Evolutionary conservation across 2,888 invertebrate species (phyloP).

Genomic region (Rhagium mordax): DNA sequence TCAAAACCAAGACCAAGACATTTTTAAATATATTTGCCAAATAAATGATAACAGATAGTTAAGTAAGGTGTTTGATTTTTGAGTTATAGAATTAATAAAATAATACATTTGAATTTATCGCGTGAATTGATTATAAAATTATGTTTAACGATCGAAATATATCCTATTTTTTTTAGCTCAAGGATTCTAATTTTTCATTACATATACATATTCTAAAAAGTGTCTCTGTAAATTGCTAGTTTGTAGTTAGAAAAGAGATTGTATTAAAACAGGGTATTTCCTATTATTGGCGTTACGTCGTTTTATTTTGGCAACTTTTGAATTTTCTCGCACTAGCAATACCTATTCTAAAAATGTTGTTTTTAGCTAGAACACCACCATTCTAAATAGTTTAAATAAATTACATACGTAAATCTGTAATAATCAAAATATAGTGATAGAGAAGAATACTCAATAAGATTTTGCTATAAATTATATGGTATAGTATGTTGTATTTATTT

Average conservation of each 20-base stretch:
- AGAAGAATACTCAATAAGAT: background rate
- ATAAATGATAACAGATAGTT: too few species aligned
- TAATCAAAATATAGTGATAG: constrained; percentile 28
- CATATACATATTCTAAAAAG: background rate
- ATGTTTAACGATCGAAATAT: background rate
- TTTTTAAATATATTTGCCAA: too few species aligned
- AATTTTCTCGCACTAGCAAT: constrained; percentile 10
- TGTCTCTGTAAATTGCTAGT: background rate
- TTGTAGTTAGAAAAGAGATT: background rate
- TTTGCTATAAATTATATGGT: constrained; percentile 19
- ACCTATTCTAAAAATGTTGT: constrained; percentile 3
- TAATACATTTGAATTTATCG: too few species aligned
- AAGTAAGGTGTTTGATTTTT: too few species aligned
- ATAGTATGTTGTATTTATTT: background rate
- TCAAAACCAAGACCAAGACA: too few species aligned
- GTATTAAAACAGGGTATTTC: constrained; percentile 18
- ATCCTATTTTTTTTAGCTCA: background rate
- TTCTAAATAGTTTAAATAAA: constrained; percentile 11
- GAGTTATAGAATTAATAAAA: too few species aligned
- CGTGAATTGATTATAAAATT: too few species aligned
- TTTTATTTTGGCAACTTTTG: background rate
- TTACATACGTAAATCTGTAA: constrained; percentile 17
- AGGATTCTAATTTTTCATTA: background rate
- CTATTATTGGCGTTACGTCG: background rate
- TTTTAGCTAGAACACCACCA: constrained; percentile 21